A percentile compares a stretch with the other conserved stretches of the same genome.
Evolutionary conservation across 2,113 vertebrate species (phyloP).

Genomic region (Accipiter cooperii): DNA sequence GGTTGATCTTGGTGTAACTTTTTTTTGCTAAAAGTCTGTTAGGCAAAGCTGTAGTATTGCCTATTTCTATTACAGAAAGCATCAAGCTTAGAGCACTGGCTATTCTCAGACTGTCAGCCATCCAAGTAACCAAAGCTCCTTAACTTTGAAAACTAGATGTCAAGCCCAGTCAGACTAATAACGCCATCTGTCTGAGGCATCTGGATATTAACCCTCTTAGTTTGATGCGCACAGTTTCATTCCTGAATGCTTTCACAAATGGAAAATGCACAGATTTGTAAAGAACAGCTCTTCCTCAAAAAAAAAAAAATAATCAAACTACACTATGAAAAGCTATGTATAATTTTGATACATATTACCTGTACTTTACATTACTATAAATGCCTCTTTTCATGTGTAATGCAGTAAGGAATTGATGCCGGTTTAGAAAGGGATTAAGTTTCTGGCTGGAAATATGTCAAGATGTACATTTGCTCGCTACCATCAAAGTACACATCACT

Average conservation of each 20-base stretch:
- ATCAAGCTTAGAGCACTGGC: neutral
- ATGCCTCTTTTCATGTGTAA: neutral
- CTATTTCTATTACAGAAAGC: neutral
- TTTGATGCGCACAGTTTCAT: neutral
- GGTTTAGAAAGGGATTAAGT: neutral
- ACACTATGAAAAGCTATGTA: neutral
- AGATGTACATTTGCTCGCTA: neutral
- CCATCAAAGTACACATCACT: neutral
- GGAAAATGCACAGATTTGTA: neutral
- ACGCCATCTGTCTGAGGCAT: conserved; percentile 52
- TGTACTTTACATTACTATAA: neutral
- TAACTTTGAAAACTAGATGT: conserved; percentile 52
- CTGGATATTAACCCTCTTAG: conserved; percentile 41
- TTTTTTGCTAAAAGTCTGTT: neutral
- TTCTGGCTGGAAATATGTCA: conserved; percentile 1
- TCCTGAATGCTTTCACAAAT: neutral
- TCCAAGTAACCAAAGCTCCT: conserved; percentile 50
- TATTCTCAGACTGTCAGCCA: conserved; percentile 39
- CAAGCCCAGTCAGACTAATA: conserved; percentile 26
- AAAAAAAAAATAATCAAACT: neutral
- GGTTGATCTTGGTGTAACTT: neutral
- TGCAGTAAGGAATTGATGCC: neutral
- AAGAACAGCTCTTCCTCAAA: neutral
- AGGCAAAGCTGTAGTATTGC: neutral
- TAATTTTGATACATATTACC: neutral